Evolutionary conservation across 2,888 invertebrate genomes (phyloP), one percentile per base, ranked within the genome.

Genomic region (Crematogaster levior): DNA sequence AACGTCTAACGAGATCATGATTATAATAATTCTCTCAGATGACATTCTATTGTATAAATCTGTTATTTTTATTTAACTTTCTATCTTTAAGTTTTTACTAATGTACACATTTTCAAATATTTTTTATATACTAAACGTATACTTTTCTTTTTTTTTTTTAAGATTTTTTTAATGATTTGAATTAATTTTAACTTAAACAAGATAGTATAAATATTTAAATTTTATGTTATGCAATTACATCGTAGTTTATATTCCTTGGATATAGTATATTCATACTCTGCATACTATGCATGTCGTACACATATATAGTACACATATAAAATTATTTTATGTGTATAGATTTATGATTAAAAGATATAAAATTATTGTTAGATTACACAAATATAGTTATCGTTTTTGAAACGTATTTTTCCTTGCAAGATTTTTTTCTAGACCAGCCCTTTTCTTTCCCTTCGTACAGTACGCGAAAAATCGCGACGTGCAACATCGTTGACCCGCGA

Each of bases 401-500:
- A 46, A 65, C 12, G 10, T 61, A 30, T 40, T 75, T 51, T 21
- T 46, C 43, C 27, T 34, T 53, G 18, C 30, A 56, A 30, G 15
- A 53, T 56, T 65, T 56, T 65, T 56, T 24, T 21, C 18, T n/a
- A n/a, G 79, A 43, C 79, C 24, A 51, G 58, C 56, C 58, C 34
- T 63, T 56, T 58, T 65, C 56, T 75, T 79, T n/a, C n/a, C 43
- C 51, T 24, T n/a, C 48, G 48, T 37, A 30, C 56, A 77, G 80
- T 83, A 81, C 82, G 87, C 82, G 81, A 82, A 37, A 60, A 73
- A 63, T 48, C 89, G 87, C 87, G 74, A 68, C 86, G 81, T 86
- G 85, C 87, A 91, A 87, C 91, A 89, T 88, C 89, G 91, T 91
- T 90, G 90, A 91, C 88, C 89, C 89, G 79, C 85, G 90, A 91